Evolutionary conservation across 1,140 invertebrate genomes (phyloP).

Genomic region (Drosophila nigrodunni): DNA sequence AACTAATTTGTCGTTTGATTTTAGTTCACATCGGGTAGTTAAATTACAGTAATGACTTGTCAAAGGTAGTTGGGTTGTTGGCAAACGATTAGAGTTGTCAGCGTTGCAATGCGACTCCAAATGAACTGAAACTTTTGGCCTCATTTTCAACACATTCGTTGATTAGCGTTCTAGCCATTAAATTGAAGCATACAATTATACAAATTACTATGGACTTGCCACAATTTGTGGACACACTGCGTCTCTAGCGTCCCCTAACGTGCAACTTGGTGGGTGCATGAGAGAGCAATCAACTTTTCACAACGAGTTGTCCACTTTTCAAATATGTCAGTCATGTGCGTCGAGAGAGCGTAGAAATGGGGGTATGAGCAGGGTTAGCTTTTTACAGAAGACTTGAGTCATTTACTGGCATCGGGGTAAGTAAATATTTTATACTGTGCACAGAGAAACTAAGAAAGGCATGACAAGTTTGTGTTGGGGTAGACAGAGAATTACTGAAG

Average conservation of each 20-base stretch:
- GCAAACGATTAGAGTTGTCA: neutral
- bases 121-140: slow-evolving; percentile 15
- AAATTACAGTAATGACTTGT: neutral
- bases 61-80: slow-evolving; percentile 38
- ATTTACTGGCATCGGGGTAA: neutral
- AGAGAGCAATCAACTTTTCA: neutral
- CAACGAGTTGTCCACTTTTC: neutral
- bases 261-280: slow-evolving; percentile 1
- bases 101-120: neutral
- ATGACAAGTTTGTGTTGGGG: no score
- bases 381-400: neutral
- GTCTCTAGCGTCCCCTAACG: neutral
- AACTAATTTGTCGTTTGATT: no score
- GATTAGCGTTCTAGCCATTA: slow-evolving; percentile 52
- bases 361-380: neutral
- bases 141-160: slow-evolving; percentile 39
- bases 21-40: no score
- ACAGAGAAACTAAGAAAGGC: no score
- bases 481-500: no score
- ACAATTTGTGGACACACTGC: neutral
- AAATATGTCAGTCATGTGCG: slow-evolving; percentile 21
- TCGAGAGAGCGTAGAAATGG: neutral
- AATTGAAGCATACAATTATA: slow-evolving; percentile 56
- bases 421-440: no score
- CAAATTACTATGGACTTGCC: slow-evolving; percentile 36